These are phyloP conservation scores for Notoglanidium macrostoma DNA, from an alignment of 2,797 vertebrate species.

Conservation along the genomic window DNA sequence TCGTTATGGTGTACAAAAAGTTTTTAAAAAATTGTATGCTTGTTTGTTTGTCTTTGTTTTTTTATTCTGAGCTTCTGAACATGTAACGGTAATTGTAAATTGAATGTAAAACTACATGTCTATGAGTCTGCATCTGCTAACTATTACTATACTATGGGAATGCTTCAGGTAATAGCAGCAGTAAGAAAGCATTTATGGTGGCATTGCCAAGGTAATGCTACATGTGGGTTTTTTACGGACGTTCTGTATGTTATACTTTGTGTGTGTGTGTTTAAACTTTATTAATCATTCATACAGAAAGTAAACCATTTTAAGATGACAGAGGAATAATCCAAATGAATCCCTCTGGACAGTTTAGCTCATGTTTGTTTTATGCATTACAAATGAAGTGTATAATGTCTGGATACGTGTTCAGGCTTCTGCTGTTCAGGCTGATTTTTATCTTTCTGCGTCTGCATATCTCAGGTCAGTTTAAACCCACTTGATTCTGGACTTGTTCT, in stretches of 20 bases:
- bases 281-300: not conserved
- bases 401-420: not conserved
- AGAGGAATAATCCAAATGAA: not conserved
- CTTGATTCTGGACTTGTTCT: not conserved
- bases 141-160: not conserved
- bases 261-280: not conserved
- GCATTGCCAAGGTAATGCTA: not conserved
- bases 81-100: not conserved
- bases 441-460: constrained; percentile 4
- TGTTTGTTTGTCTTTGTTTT: constrained; percentile 15
- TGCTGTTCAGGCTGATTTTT: constrained; percentile 11
- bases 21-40: constrained; percentile 21
- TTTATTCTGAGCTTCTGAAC: not conserved
- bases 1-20: constrained; percentile 26
- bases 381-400: constrained; percentile 7
- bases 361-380: constrained; percentile 17
- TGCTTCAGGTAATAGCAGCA: not conserved
- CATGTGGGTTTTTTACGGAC: not conserved
- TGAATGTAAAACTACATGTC: constrained; percentile 41
- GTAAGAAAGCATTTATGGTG: not conserved
- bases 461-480: not conserved
- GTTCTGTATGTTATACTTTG: not conserved
- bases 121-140: constrained; percentile 17
- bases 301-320: not conserved
- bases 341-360: not conserved